A percentile compares a stretch with the other conserved stretches of the same genome.
phyloP scores from a whole-genome alignment of 2,113 vertebrate genomes.

The Pomatorhinus ruficollis region DNA sequence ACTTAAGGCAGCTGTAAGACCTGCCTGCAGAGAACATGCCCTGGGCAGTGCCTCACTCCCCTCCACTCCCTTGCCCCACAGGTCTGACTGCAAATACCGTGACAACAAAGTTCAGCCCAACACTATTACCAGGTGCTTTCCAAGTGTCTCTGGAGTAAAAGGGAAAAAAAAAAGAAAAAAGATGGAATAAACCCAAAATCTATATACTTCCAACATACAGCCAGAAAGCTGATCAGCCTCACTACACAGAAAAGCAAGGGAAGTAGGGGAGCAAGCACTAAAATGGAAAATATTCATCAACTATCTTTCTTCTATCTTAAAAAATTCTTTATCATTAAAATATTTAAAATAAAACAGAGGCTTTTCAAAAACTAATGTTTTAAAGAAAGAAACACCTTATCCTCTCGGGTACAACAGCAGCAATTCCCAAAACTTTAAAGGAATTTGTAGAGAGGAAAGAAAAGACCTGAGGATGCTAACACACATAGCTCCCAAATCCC shows the following conservation, averaged over 20 bases:
- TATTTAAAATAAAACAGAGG: neutral
- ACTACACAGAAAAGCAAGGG: neutral
- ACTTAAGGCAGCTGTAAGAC: neutral
- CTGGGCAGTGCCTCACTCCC: neutral
- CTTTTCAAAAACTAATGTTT: neutral
- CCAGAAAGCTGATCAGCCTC: neutral
- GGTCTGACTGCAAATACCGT: neutral
- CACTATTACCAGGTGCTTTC: neutral
- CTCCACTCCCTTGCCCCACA: neutral
- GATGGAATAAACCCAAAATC: neutral
- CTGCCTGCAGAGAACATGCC: neutral
- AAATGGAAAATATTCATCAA: neutral
- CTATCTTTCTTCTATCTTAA: neutral
- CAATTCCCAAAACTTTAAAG: neutral
- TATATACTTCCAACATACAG: neutral
- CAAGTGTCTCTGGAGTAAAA: neutral
- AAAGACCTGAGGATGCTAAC: neutral
- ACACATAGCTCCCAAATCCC: neutral
- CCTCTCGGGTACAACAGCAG: neutral
- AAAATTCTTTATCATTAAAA: neutral
- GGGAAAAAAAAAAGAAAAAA: neutral
- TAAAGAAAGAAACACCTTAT: neutral
- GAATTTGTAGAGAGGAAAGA: neutral
- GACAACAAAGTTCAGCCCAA: neutral
- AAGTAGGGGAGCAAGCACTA: accelerated